Evolutionary conservation across 1,140 invertebrate genomes (phyloP).

Genomic region (Alviniconcha marisindica): DNA sequence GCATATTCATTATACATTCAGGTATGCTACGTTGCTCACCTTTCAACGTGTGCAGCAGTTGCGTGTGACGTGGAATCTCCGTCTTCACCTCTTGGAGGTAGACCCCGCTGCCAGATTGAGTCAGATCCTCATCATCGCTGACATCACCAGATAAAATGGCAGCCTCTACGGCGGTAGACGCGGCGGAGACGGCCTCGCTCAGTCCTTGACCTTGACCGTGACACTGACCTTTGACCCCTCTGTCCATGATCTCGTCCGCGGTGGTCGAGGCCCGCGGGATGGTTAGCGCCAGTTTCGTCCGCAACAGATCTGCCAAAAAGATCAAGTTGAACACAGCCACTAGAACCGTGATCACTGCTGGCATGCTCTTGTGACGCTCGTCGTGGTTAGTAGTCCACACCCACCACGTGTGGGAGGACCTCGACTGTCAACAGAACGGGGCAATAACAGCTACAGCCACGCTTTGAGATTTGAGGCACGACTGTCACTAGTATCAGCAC

Average conservation of each 20-base stretch:
- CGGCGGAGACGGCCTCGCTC: not conserved
- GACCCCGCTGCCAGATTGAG: constrained; percentile 3
- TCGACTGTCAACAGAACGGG: no score
- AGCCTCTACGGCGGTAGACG: not conserved
- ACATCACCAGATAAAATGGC: constrained; percentile 16
- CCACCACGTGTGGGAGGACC: no score
- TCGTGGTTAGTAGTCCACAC: no score
- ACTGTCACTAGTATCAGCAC: no score
- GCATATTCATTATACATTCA: no score
- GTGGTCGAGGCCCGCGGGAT: not conserved
- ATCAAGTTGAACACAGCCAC: constrained; percentile 31
- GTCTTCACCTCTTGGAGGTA: not conserved
- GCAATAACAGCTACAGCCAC: no score
- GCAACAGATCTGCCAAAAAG: constrained; percentile 30
- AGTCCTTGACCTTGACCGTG: not conserved
- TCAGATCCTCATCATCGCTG: constrained; percentile 23
- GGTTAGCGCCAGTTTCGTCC: constrained; percentile 5
- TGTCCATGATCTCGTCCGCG: not conserved
- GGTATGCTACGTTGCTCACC: not conserved
- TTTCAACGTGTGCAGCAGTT: not conserved
- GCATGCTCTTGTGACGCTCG: constrained; percentile 4
- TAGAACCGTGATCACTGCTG: constrained; percentile 7
- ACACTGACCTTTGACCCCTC: not conserved
- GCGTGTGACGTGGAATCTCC: not conserved
- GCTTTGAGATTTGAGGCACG: no score